Conservation (phyloP, 1,140 invertebrate genomes). For the Drosophila teissieri region DNA sequence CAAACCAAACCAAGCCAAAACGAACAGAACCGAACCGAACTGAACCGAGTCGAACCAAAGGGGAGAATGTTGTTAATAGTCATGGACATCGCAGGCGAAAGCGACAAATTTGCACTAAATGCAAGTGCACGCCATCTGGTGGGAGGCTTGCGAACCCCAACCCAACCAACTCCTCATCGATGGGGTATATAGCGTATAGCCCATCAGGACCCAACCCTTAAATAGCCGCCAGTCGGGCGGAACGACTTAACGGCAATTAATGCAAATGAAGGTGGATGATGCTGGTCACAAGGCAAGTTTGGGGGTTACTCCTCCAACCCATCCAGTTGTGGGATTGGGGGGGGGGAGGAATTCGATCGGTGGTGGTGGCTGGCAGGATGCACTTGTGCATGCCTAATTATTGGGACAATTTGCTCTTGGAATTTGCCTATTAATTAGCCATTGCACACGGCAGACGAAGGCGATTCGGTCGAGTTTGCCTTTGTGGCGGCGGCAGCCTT, state of each 20-base stretch:
- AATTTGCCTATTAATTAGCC: conserved; percentile 82
- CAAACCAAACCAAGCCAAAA: background rate
- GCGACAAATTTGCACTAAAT: conserved; percentile 73
- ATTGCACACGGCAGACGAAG: conserved; percentile 49
- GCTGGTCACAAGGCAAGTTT: conserved; percentile 29
- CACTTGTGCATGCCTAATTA: conserved; percentile 82
- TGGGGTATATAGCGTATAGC: background rate
- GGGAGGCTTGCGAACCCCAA: background rate
- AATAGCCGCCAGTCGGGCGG: conserved; percentile 60
- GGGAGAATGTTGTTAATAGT: conserved; percentile 63
- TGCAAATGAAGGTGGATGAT: conserved; percentile 77
- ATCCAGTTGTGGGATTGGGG: background rate
- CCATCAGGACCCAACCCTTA: conserved; percentile 30
- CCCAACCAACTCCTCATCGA: background rate
- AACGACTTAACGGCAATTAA: conserved; percentile 80
- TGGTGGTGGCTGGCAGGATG: conserved; percentile 15
- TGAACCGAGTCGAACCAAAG: background rate
- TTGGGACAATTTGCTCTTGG: conserved; percentile 75
- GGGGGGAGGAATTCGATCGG: background rate
- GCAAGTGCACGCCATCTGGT: conserved; percentile 39
- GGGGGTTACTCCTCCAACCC: conserved; percentile 4
- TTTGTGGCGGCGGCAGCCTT: conserved; percentile 43
- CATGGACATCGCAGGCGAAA: conserved; percentile 50
- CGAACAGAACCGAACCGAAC: background rate
- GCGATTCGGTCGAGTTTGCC: conserved; percentile 51